Evolutionary conservation across 1,140 invertebrate genomes (phyloP).

Genomic region (Drosophila takahashii): DNA sequence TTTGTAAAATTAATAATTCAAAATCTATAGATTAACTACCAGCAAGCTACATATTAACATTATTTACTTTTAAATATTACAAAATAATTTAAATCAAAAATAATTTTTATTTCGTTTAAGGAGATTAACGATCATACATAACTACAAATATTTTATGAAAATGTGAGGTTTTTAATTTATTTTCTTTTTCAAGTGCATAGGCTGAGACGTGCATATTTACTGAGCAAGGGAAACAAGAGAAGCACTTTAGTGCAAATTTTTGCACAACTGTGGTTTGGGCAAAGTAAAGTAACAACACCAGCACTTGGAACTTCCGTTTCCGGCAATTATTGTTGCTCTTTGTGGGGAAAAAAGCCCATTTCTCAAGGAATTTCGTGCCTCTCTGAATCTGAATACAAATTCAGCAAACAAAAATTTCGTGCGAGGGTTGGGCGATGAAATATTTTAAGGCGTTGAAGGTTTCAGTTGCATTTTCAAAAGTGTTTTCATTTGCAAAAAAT

Average conservation of each 20-base stretch:
- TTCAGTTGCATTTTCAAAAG: slow-evolving; percentile 63
- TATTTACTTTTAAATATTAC: no score
- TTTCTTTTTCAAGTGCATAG: slow-evolving; percentile 31
- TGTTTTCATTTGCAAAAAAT: slow-evolving; percentile 24
- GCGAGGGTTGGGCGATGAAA: slow-evolving; percentile 36
- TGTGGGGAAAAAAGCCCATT: slow-evolving; percentile 31
- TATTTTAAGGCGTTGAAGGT: slow-evolving; percentile 70
- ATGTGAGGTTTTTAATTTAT: no score
- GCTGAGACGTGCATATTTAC: slow-evolving; percentile 46
- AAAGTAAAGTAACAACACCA: slow-evolving; percentile 56
- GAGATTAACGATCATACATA: no score
- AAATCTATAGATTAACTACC: no score
- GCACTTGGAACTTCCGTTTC: slow-evolving; percentile 81
- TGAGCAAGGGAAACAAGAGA: slow-evolving; percentile 10
- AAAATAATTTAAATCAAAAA: no score
- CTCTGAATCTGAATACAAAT: background rate
- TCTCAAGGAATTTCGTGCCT: slow-evolving; percentile 30
- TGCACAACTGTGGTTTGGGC: slow-evolving; percentile 31
- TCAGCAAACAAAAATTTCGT: slow-evolving; percentile 20
- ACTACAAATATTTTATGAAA: no score
- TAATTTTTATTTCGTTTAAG: no score
- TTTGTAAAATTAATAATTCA: no score
- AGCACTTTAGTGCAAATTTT: slow-evolving; percentile 68
- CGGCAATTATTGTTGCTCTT: slow-evolving; percentile 70
- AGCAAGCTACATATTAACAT: no score